phyloP scores from a whole-genome alignment of 2,888 invertebrate genomes.

The Ectemnius cavifrons region DNA sequence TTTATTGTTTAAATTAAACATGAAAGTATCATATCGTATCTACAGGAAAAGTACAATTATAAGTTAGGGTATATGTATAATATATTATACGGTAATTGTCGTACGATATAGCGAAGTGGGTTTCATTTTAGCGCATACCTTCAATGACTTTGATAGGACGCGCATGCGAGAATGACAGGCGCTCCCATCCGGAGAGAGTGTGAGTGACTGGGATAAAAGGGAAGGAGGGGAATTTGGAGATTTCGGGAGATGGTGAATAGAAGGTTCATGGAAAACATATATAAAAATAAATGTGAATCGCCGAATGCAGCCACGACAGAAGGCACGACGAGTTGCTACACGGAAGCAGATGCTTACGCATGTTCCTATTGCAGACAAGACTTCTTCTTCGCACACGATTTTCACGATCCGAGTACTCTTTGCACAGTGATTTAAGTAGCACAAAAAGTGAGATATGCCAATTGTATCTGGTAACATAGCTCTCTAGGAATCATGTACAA shows the following conservation, averaged over 20 bases:
- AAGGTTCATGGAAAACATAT: constrained; percentile 48
- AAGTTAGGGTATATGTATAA: constrained; percentile 68
- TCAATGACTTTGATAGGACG: constrained; percentile 45
- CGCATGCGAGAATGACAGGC: constrained; percentile 13
- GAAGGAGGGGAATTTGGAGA: neutral
- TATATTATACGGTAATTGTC: constrained; percentile 54
- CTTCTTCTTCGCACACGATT: constrained; percentile 16
- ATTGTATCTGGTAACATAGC: neutral
- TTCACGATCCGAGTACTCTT: constrained; percentile 14
- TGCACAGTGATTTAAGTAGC: neutral
- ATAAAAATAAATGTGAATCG: constrained; percentile 71
- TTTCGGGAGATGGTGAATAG: constrained; percentile 17
- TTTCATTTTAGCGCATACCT: constrained; percentile 40
- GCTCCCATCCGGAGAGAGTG: constrained; percentile 8
- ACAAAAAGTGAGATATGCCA: constrained; percentile 5
- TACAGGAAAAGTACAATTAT: constrained; percentile 77
- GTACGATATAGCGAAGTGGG: constrained; percentile 56
- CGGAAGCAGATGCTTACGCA: constrained; percentile 64
- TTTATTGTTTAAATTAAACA: constrained; percentile 75
- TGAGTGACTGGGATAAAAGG: constrained; percentile 8
- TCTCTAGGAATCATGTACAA: neutral
- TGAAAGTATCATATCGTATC: constrained; percentile 74
- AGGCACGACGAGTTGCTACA: constrained; percentile 75
- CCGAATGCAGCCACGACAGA: constrained; percentile 73
- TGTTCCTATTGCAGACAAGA: constrained; percentile 35